Evolutionary conservation across 2,797 vertebrate species (phyloP), one percentile per base, ranked within the genome.

Genomic region (Eremophila alpestris): DNA sequence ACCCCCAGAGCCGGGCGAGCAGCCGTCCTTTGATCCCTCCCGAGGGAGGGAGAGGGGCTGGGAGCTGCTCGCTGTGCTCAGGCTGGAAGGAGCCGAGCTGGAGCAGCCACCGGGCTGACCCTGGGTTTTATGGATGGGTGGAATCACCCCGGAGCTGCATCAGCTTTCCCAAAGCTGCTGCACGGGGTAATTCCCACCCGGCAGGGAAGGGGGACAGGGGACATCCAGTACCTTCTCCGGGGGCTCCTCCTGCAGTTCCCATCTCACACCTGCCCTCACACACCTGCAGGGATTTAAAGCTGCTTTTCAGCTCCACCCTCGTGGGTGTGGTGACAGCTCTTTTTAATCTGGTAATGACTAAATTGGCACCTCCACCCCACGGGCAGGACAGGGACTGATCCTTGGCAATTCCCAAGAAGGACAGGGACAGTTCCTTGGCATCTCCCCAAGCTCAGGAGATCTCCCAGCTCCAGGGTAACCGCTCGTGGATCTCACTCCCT

Each of bases 181-280:
- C 4, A 0, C 0, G 30, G 10, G 30, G 45, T 19, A 3, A 60
- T n/a, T 8, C 38, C 12, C 1, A 26, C 3, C 63, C 4, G 0
- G 64, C 49, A 13, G 64, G 40, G 46, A 27, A 8, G 5, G 48
- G 30, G 41, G 24, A 63, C 4, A 6, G 56, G 32, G 64, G 21
- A 9, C 38, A 34, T 1, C 6, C 54, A 2, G 58, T 11, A 27
- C 46, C 41, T 76, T 3, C 55, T 45, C 62, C 83, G 16, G 55
- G 10, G 27, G 40, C n/a, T 60, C n/a, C 48, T 77, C 48, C 63
- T 38, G 54, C 34, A 2, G 5, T 4, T 21, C 32, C 38, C 59
- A 10, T 0, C 2, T 2, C 87, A 9, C 58, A 5, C 30, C 67
- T 2, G 49, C 1, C 2, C 54, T 3, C 8, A 10, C 38, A 10